Evolutionary conservation across 2,113 vertebrate species (phyloP).

Genomic region (Pao palembangensis): DNA sequence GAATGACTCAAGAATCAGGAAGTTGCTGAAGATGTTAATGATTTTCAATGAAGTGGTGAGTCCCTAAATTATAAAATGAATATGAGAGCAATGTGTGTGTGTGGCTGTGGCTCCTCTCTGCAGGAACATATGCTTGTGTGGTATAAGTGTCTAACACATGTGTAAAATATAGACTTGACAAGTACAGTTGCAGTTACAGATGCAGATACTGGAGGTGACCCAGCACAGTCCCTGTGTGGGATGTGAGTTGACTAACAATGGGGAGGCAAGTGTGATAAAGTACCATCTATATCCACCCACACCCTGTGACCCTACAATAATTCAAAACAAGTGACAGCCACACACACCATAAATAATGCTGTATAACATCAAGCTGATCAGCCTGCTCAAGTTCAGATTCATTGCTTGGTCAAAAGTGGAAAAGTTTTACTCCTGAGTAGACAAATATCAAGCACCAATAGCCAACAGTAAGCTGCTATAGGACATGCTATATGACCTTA

Average conservation of each 20-base stretch:
- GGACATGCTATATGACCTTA: slow-evolving; percentile 3
- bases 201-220: slow-evolving; percentile 71
- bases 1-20: slow-evolving; percentile 1
- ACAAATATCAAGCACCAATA: slow-evolving; percentile 33
- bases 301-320: slow-evolving; percentile 68
- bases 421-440: slow-evolving; percentile 42
- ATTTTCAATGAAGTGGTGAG: slow-evolving; percentile 5
- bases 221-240: slow-evolving; percentile 47
- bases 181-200: slow-evolving; percentile 53
- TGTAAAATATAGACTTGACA: slow-evolving; percentile 30
- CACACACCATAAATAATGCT: slow-evolving; percentile 63
- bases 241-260: slow-evolving; percentile 71
- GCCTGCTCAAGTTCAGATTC: slow-evolving; percentile 35
- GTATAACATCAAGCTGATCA: slow-evolving; percentile 38
- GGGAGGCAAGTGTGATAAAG: slow-evolving; percentile 67
- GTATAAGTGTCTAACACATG: slow-evolving; percentile 35
- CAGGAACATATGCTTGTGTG: slow-evolving; percentile 25
- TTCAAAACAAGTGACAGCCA: slow-evolving; percentile 63
- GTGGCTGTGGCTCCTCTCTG: not conserved
- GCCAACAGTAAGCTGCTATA: slow-evolving; percentile 27
- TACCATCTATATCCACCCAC: slow-evolving; percentile 66
- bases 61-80: slow-evolving; percentile 2
- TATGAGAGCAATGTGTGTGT: not conserved
- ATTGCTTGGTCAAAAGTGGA: slow-evolving; percentile 32
- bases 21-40: not conserved